phyloP scores from a whole-genome alignment of 2,888 invertebrate genomes.

The Idaea straminata region DNA sequence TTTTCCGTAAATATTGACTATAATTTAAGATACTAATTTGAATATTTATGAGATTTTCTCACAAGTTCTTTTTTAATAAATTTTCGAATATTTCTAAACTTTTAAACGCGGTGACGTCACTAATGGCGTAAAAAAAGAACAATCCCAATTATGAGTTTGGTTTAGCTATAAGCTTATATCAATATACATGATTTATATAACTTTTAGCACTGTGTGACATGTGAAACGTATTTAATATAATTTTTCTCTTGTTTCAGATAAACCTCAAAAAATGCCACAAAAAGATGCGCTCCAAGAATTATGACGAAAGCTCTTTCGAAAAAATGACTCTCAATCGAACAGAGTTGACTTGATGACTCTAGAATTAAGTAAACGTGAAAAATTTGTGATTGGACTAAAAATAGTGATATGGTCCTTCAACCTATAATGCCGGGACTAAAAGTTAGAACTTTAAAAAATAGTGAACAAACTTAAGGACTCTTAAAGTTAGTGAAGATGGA shows the following conservation, averaged over 20 bases:
- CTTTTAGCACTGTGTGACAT: no score
- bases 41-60: no score
- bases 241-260: not conserved
- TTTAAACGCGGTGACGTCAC: no score
- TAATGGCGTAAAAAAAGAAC: no score
- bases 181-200: no score
- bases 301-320: not conserved
- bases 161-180: no score
- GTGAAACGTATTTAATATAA: no score
- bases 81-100: no score
- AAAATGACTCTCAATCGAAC: not conserved
- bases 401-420: not conserved
- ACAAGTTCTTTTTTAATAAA: no score
- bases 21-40: no score
- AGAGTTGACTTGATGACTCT: not conserved
- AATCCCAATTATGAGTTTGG: no score
- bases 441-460: not conserved
- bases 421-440: not conserved
- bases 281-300: not conserved
- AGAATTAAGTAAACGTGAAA: not conserved
- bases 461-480: conserved; percentile 21
- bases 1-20: no score
- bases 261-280: not conserved
- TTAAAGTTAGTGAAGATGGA: conserved; percentile 49
- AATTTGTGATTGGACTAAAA: not conserved